phyloP scores from a whole-genome alignment of 2,888 invertebrate genomes.

The Acholoe squamosa region DNA sequence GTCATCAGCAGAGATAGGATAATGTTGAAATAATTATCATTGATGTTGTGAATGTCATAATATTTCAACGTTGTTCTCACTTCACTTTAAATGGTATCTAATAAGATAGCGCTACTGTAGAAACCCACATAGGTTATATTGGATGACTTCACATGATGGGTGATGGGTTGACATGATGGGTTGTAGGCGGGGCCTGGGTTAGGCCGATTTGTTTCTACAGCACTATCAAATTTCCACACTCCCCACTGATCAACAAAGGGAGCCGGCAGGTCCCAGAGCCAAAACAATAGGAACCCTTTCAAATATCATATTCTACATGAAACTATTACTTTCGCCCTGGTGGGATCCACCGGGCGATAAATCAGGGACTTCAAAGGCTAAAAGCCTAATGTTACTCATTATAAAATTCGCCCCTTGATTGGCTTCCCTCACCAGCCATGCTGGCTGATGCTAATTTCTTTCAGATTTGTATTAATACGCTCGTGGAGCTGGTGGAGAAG shows the following conservation, averaged over 20 bases:
- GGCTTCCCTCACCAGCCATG: background rate
- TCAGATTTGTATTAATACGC: conserved; percentile 7
- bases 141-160: background rate
- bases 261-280: background rate
- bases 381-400: conserved; percentile 10
- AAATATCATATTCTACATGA: conserved; percentile 57
- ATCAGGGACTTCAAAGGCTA: conserved; percentile 20
- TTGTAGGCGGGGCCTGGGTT: background rate
- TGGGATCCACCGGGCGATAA: background rate
- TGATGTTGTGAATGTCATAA: too few relatives aligned
- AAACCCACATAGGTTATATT: background rate
- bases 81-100: too few relatives aligned
- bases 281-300: conserved; percentile 58
- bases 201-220: conserved; percentile 5
- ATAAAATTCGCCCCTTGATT: background rate
- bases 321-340: conserved; percentile 29
- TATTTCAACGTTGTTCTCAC: too few relatives aligned
- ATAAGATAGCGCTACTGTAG: too few relatives aligned
- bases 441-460: conserved; percentile 20
- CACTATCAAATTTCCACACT: conserved; percentile 4
- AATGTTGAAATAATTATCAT: too few relatives aligned
- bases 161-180: background rate
- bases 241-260: background rate
- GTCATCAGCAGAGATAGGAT: too few relatives aligned
- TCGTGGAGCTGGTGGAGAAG: background rate